Percentiles rank a stretch among this genome's conserved stretches.
Evolutionary conservation across 30 jellyfish, hydroid and myxozoan species (phyloP).

Genomic region (Clytia hemisphaerica): DNA sequence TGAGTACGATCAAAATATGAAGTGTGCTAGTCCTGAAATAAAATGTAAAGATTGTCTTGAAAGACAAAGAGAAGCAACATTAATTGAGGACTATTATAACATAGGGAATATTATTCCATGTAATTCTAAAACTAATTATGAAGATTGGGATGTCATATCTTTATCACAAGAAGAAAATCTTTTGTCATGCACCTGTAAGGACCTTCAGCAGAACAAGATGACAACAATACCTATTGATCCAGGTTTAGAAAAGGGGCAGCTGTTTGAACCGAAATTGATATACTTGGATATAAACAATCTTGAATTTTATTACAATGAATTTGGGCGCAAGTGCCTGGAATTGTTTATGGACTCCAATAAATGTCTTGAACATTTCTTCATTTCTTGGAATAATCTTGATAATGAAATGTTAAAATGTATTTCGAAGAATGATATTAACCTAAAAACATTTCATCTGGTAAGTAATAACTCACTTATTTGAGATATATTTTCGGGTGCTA

Average conservation of each 20-base stretch:
- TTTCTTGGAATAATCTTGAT: conserved; percentile 51
- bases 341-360: conserved; percentile 48
- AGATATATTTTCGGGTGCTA: too few species aligned
- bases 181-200: background rate
- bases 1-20: background rate
- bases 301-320: conserved; percentile 33
- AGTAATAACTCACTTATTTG: conserved; percentile 1
- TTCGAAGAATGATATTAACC: conserved; percentile 39
- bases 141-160: conserved; percentile 8
- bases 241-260: too few species aligned
- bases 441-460: conserved; percentile 42
- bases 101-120: too few species aligned
- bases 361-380: conserved; percentile 26
- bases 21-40: background rate
- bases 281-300: conserved; percentile 60
- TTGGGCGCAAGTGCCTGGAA: conserved; percentile 45
- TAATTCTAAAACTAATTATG: too few species aligned
- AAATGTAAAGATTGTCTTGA: background rate
- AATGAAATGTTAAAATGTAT: conserved; percentile 36
- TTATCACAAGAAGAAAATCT: background rate
- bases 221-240: too few species aligned
- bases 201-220: conserved; percentile 8
- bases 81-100: too few species aligned
- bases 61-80: too few species aligned
- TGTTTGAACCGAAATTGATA: conserved; percentile 36